Evolutionary conservation across 2,113 vertebrate genomes (phyloP), one percentile per base, ranked within the genome.

Genomic region (Oxygymnocypris stewartii): DNA sequence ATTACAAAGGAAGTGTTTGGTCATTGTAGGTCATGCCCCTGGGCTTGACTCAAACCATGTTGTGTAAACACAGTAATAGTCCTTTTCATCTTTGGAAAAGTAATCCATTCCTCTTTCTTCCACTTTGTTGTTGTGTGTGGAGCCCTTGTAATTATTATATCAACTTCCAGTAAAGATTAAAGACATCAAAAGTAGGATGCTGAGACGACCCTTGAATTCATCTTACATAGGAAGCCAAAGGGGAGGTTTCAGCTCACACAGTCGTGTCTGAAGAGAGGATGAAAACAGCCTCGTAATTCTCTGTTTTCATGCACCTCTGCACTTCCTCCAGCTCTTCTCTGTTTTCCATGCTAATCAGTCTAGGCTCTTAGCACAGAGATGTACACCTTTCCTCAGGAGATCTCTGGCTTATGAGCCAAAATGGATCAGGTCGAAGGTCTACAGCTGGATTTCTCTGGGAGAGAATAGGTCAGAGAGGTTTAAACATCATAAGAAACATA

Each of bases 231-330:
- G 13, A 40, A 47, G 73, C 74, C 91, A 84, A 77, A 86, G 94
- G 95, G 94, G 93, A 93, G 93, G 92, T 92, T 94, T 91, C 94
- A 93, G 93, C 94, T 91, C 94, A 95, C 96, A 94, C 95, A 95
- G 89, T 95, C 92, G 95, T 88, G 79, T 89, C 96, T 94, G 88
- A 94, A 85, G 71, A 96, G 94, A 93, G 94, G 95, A 93, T 94
- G 96, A 96, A 97, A 96, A 94, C 91, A 93, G 93, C 92, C 92
- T 91, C 91, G 92, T 92, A 96, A 95, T 95, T 96, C 95, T 94
- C 94, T 91, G 92, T 93, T 93, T 93, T 65, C 95, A 91, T 95
- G 93, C 95, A 92, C 94, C 92, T 91, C 91, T 92, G 93, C 92
- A 93, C 93, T 90, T 94, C 95, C 11, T 92, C 94, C 94, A 94